These are phyloP conservation scores for Trichoplusia ni DNA, from an alignment of 1,140 invertebrate species.

Conservation along the genomic window DNA sequence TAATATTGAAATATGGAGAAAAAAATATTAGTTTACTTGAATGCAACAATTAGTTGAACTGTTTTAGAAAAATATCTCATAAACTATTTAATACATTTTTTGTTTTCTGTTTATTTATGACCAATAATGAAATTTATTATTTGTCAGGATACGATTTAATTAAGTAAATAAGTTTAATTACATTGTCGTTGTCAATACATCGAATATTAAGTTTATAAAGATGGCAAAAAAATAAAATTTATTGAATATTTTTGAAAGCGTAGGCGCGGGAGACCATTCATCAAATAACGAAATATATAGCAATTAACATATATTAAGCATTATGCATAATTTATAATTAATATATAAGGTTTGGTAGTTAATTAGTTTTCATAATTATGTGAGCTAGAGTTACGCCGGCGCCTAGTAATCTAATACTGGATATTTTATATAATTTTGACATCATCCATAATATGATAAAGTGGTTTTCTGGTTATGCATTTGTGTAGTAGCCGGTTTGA, in stretches of 20 bases:
- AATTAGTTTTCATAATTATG: not conserved
- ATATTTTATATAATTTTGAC: too few species aligned
- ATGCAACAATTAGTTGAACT: not conserved
- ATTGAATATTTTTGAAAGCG: not conserved
- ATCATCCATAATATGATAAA: too few species aligned
- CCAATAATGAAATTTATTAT: not conserved
- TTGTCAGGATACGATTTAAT: not conserved
- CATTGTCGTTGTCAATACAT: too few species aligned
- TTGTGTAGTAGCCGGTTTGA: too few species aligned
- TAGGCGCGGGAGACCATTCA: not conserved
- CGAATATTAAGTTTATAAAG: not conserved
- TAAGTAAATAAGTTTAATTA: too few species aligned
- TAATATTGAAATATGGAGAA: too few species aligned
- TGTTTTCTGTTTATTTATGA: not conserved
- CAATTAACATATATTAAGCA: conserved; percentile 13
- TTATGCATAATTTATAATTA: conserved; percentile 14
- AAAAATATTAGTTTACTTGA: too few species aligned
- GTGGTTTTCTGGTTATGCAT: too few species aligned
- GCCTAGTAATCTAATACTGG: too few species aligned
- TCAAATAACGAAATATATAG: conserved; percentile 1
- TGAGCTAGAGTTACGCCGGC: not conserved
- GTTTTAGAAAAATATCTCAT: too few species aligned
- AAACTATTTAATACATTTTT: too few species aligned
- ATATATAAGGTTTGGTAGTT: conserved; percentile 1
- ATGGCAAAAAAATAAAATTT: not conserved